Base-by-base conservation (phyloP, 2,113 vertebrate species). In the Tauraco erythrolophus region DNA sequence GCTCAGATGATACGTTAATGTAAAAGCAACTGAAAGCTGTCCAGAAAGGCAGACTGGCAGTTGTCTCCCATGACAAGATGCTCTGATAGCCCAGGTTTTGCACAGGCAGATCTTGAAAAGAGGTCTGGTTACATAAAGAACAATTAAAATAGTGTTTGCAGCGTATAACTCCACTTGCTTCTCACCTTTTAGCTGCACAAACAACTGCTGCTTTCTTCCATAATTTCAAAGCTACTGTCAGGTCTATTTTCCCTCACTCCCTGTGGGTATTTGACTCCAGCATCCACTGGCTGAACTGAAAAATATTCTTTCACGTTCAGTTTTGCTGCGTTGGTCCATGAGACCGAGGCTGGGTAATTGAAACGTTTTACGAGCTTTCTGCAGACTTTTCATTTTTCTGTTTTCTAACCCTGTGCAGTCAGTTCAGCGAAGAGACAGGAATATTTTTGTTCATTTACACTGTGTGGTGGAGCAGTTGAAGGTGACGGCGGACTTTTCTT, bases 401-500 rank as follows among this genome's bases (percentile, higher is more conserved):
- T 22, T 23, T 51, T n/a, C 66, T 46, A 30, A 4, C 24, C 39
- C 48, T 11, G 7, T 46, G 61, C 60, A 71, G 45, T 22, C 53
- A 66, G 68, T 41, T 77, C 74, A 90, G 85, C 28, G 24, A 48
- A 80, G 79, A 31, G 19, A 48, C 10, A 23, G 93, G 83, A 31
- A 46, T 31, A 21, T 84, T 94, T 89, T 33, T 65, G 75, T n/a
- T 76, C 50, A 1, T 82, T 91, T 62, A 9, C 46, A 6, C 53
- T 31, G 51, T 30, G 33, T 19, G 41, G 31, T 39, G 17, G 72
- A 84, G 84, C 31, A 58, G 81, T 66, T 82, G 96, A 96, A 96
- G 95, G 94, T 95, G 95, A 97, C 80, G 75, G 71, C 8, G 14
- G 77, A 53, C 80, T 89, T 84, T 11, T 25, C 82, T 82, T 86